Evolutionary conservation across 2,797 vertebrate species (phyloP).

Genomic region (Muscicapa striata): DNA sequence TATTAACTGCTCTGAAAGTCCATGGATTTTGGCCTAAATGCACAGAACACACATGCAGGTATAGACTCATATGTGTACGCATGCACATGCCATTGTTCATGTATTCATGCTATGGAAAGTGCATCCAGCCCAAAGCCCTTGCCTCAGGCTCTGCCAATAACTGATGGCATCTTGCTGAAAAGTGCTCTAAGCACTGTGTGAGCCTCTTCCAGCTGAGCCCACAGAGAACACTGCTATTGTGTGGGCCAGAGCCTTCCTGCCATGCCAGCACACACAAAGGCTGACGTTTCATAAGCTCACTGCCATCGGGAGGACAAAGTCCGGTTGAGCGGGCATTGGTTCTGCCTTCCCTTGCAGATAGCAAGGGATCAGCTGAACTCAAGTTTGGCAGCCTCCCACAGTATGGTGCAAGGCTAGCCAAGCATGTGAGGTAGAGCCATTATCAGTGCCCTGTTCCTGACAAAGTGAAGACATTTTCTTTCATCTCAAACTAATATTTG

Average conservation of each 20-base stretch:
- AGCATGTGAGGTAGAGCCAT: conserved; percentile 46
- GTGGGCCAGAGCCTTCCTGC: conserved; percentile 5
- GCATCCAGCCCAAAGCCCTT: accelerated
- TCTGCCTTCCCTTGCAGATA: conserved; percentile 44
- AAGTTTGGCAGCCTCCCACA: conserved; percentile 57
- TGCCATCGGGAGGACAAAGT: conserved; percentile 48
- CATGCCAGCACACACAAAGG: neutral
- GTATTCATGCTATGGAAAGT: neutral
- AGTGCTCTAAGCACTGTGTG: neutral
- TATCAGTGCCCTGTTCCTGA: conserved; percentile 8
- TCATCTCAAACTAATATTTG: conserved; percentile 56
- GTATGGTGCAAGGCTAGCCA: conserved; percentile 39
- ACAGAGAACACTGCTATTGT: neutral
- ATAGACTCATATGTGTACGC: accelerated
- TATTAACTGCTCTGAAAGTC: neutral
- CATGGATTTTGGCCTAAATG: neutral
- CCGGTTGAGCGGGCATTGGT: conserved; percentile 45
- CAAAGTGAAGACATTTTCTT: conserved; percentile 48
- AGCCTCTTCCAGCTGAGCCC: conserved; percentile 11
- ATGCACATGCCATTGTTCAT: accelerated
- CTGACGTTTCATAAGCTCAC: conserved; percentile 32
- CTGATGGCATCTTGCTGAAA: neutral
- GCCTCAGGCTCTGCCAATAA: neutral
- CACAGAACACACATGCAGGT: neutral
- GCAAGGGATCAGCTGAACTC: conserved; percentile 41